Conservation (phyloP, 64 coral and sea anemone genomes). For the Catalaphyllia jardinei region DNA sequence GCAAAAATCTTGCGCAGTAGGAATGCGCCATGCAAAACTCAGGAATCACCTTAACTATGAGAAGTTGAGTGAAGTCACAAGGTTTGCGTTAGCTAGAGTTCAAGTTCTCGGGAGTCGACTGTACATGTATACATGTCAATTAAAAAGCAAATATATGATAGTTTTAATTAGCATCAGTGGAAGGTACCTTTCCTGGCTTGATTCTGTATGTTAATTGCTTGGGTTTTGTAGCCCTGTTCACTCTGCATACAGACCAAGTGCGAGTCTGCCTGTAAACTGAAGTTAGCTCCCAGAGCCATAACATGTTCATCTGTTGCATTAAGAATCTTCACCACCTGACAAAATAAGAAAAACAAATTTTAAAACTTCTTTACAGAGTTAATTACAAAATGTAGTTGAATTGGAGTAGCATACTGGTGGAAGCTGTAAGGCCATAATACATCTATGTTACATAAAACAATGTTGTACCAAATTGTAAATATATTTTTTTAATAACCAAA, state of each 20-base stretch:
- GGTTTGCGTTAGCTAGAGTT: not conserved
- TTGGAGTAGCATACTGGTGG: too few species aligned
- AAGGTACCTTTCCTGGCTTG: slow-evolving; percentile 72
- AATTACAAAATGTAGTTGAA: too few species aligned
- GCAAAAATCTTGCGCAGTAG: too few species aligned
- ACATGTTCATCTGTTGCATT: slow-evolving; percentile 92
- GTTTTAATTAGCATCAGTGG: not conserved
- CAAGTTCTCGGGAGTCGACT: not conserved
- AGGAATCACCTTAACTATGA: too few species aligned
- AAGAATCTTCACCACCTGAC: slow-evolving; percentile 87
- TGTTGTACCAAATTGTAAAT: too few species aligned
- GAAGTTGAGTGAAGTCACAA: too few species aligned
- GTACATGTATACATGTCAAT: too few species aligned
- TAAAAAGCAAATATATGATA: not conserved
- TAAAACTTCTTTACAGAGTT: not conserved
- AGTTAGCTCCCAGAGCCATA: slow-evolving; percentile 87
- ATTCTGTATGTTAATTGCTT: slow-evolving; percentile 94
- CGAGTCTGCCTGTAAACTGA: slow-evolving; percentile 84
- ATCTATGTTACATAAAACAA: too few species aligned
- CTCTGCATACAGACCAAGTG: slow-evolving; percentile 87
- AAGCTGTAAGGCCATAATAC: too few species aligned
- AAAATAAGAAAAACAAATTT: not conserved
- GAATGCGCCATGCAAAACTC: too few species aligned
- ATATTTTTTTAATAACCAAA: too few species aligned
- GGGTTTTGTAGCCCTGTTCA: slow-evolving; percentile 86